Evolutionary conservation across 2,888 invertebrate species (phyloP).

Genomic region (Eristalis pertinax): DNA sequence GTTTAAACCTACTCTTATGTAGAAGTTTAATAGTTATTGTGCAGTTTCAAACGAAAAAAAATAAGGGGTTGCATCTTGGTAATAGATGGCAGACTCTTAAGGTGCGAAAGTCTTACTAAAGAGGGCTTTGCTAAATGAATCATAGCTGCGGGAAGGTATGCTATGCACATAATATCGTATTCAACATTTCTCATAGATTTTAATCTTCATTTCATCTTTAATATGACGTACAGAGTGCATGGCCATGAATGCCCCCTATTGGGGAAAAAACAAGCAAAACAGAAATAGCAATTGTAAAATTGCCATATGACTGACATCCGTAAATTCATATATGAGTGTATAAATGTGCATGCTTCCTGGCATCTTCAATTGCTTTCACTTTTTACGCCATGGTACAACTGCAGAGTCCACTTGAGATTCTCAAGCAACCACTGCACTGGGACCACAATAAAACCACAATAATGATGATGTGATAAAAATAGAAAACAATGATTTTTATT

Average conservation of each 20-base stretch:
- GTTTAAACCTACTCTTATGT: constrained; percentile 17
- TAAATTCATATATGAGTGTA: not conserved
- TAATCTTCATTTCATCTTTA: not conserved
- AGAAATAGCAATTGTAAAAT: not conserved
- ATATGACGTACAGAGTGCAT: not conserved
- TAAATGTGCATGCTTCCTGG: not conserved
- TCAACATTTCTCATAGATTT: not conserved
- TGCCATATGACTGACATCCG: not conserved
- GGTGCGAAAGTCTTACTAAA: constrained; percentile 4
- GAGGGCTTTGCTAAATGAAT: constrained; percentile 19
- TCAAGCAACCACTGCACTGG: constrained; percentile 33
- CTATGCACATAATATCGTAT: not conserved
- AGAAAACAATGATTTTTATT: constrained; percentile 70
- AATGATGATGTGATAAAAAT: constrained; percentile 52
- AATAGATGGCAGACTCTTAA: constrained; percentile 28
- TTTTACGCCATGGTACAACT: constrained; percentile 32
- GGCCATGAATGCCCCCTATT: not conserved
- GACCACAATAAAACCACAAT: constrained; percentile 41
- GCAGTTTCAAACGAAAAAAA: constrained; percentile 27
- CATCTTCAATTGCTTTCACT: constrained; percentile 49
- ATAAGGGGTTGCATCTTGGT: constrained; percentile 29
- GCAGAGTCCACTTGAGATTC: constrained; percentile 45
- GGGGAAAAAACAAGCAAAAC: not conserved
- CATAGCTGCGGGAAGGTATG: not conserved
- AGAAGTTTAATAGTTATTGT: constrained; percentile 52